Percentiles rank a stretch among this genome's conserved stretches.
Conservation (phyloP, 2,113 vertebrate genomes). For the Pseudorasbora parva region DNA sequence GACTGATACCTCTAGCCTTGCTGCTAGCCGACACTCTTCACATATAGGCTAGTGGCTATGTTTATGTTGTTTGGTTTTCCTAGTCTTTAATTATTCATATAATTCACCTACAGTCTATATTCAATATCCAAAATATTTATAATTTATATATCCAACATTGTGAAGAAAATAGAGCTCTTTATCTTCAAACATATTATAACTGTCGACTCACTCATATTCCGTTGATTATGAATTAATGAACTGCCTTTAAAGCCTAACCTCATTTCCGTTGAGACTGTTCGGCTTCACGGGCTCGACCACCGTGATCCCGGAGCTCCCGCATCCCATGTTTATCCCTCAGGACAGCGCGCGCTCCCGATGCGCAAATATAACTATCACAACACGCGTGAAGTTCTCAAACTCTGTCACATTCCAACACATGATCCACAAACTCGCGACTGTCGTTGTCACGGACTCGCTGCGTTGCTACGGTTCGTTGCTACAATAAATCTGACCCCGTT, state of each 20-base stretch:
- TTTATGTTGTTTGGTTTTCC: neutral
- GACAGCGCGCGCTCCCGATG: neutral
- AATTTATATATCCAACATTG: too few species aligned
- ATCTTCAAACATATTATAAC: neutral
- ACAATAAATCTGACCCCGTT: constrained; percentile 75
- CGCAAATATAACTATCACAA: neutral
- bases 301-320: constrained; percentile 64
- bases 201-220: neutral
- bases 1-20: too few species aligned
- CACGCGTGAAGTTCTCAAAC: constrained; percentile 10
- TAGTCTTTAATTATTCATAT: constrained; percentile 4
- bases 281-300: constrained; percentile 64
- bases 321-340: constrained; percentile 71
- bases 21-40: too few species aligned
- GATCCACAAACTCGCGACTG: neutral
- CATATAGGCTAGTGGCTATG: too few species aligned
- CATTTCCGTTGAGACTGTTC: constrained; percentile 44
- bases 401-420: constrained; percentile 68
- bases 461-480: constrained; percentile 77
- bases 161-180: neutral
- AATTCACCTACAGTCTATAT: neutral
- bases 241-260: constrained; percentile 62
- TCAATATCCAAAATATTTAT: neutral
- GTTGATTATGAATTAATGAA: neutral
- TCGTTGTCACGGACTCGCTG: constrained; percentile 62